These are phyloP conservation scores for Oxygymnocypris stewartii DNA, from an alignment of 2,113 vertebrate species.

Conservation along the genomic window DNA sequence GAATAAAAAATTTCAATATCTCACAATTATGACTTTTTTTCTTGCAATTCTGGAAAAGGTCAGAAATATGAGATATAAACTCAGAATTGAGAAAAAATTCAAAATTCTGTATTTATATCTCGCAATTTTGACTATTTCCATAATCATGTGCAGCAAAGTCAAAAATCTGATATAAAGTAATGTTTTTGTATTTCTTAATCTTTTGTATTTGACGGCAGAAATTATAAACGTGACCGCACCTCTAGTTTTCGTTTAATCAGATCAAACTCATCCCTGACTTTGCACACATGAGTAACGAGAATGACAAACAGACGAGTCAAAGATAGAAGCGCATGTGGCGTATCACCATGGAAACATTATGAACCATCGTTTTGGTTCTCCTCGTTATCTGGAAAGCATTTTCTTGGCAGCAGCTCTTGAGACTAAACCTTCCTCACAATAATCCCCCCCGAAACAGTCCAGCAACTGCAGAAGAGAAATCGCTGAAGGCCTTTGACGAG, in stretches of 20 bases:
- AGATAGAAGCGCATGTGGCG: neutral
- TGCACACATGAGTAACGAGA: neutral
- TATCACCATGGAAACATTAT: slow-evolving; percentile 40
- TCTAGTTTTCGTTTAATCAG: neutral
- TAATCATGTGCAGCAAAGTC: too few species aligned
- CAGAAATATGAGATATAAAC: too few species aligned
- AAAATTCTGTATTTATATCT: too few species aligned
- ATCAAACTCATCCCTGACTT: neutral
- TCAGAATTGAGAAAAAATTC: too few species aligned
- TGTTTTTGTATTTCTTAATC: too few species aligned
- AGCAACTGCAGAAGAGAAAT: neutral
- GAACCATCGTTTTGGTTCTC: slow-evolving; percentile 24
- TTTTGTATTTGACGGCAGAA: neutral
- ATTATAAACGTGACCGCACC: neutral
- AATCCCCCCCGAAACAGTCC: neutral
- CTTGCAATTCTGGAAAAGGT: too few species aligned
- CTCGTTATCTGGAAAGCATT: slow-evolving; percentile 20
- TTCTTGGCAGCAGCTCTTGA: slow-evolving; percentile 4
- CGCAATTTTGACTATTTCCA: too few species aligned
- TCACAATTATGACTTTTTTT: too few species aligned
- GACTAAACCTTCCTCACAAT: neutral
- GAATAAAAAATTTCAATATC: too few species aligned
- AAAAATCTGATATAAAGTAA: too few species aligned
- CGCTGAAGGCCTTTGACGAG: neutral
- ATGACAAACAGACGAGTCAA: slow-evolving; percentile 7